Conservation (phyloP, 1,140 invertebrate species). For the Octopus bimaculoides region DNA sequence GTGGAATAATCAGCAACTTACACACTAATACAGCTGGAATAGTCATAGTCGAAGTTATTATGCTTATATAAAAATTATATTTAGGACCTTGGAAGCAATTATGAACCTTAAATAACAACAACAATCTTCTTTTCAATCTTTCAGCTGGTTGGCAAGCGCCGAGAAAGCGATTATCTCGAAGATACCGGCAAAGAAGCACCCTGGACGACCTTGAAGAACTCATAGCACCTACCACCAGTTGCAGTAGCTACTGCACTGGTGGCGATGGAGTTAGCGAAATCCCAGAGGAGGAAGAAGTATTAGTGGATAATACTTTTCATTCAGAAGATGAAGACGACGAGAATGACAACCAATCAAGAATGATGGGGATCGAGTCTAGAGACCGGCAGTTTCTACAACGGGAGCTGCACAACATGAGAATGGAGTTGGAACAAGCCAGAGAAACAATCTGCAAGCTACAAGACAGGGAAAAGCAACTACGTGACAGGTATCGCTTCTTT, state of each 20-base stretch:
- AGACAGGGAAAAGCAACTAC: conserved; percentile 57
- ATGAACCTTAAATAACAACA: too few relatives aligned
- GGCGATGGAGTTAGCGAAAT: too few relatives aligned
- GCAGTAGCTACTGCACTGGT: too few relatives aligned
- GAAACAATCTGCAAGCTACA: conserved; percentile 58
- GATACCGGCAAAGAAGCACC: background rate
- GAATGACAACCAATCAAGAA: too few relatives aligned
- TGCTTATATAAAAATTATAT: too few relatives aligned
- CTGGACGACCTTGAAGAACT: conserved; percentile 2
- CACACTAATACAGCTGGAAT: too few relatives aligned
- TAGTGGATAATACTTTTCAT: too few relatives aligned
- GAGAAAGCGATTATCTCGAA: background rate
- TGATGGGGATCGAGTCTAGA: background rate
- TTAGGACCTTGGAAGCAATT: too few relatives aligned
- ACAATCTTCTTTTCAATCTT: background rate
- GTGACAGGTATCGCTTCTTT: conserved; percentile 48
- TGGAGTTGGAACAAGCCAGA: conserved; percentile 59
- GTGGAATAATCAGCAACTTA: too few relatives aligned
- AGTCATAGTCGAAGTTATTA: too few relatives aligned
- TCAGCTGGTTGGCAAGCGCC: background rate
- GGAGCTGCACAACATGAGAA: conserved; percentile 59
- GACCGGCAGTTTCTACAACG: conserved; percentile 33
- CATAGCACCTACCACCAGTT: background rate
- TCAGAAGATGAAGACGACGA: too few relatives aligned
- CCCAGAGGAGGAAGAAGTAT: too few relatives aligned